A percentile compares a stretch with the other conserved stretches of the same genome.
These are phyloP conservation scores for Chelonus formosanus DNA, from an alignment of 2,888 invertebrate species.

Conservation along the genomic window DNA sequence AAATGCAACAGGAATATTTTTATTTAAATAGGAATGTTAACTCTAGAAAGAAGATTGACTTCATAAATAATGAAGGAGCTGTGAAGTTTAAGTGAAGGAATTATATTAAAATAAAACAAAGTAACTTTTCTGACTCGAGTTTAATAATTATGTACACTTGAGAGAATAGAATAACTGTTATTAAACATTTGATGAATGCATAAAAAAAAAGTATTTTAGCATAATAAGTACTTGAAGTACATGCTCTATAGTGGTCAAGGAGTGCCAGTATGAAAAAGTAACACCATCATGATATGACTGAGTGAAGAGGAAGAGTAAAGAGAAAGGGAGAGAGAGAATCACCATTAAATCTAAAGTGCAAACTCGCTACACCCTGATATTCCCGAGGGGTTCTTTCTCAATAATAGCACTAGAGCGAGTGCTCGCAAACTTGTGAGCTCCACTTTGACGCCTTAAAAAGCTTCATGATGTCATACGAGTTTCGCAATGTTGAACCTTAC, in stretches of 20 bases:
- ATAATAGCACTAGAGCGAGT: conserved; percentile 37
- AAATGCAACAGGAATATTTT: no score
- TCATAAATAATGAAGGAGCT: no score
- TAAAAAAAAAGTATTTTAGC: conserved; percentile 7
- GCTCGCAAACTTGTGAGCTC: conserved; percentile 31
- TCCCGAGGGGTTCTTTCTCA: conserved; percentile 35
- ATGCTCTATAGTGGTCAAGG: conserved; percentile 28
- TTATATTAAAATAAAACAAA: no score
- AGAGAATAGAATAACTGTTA: no score
- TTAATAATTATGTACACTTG: no score
- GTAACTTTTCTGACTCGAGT: no score
- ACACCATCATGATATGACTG: conserved; percentile 19
- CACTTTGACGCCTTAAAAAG: conserved; percentile 36
- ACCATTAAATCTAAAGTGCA: conserved; percentile 44
- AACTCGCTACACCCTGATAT: conserved; percentile 37
- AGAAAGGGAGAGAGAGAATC: conserved; percentile 23
- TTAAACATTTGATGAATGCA: no score
- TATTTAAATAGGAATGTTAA: no score
- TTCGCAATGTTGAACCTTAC: conserved; percentile 28
- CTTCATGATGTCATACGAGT: conserved; percentile 25
- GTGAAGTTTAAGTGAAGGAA: no score
- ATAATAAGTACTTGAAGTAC: conserved; percentile 25
- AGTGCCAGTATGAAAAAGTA: conserved; percentile 20
- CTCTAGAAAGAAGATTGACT: no score
- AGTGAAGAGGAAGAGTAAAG: conserved; percentile 6